These are phyloP conservation scores for Drosophila vallismaia DNA, from an alignment of 2,888 invertebrate genomes.

Conservation along the genomic window DNA sequence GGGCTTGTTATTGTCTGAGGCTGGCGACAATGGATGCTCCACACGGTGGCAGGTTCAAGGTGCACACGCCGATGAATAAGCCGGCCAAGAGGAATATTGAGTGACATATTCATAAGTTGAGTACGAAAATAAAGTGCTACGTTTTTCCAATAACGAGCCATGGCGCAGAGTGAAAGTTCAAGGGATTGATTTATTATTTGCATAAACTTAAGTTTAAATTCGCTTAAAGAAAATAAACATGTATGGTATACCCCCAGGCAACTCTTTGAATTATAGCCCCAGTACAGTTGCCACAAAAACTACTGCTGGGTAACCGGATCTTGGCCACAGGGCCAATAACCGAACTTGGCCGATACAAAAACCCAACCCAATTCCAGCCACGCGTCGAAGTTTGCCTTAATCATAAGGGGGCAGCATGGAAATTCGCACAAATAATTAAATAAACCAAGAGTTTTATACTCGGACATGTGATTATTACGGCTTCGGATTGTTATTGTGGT, in stretches of 20 bases:
- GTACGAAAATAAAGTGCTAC: slow-evolving; percentile 1
- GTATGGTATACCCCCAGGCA: background rate
- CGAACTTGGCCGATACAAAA: background rate
- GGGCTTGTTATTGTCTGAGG: slow-evolving; percentile 54
- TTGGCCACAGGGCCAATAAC: slow-evolving; percentile 32
- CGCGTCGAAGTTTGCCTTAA: slow-evolving; percentile 59
- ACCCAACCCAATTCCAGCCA: slow-evolving; percentile 47
- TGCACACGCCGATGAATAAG: slow-evolving; percentile 33
- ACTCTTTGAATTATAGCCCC: background rate
- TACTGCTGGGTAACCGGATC: slow-evolving; percentile 16
- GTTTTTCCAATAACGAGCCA: background rate
- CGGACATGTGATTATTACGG: slow-evolving; percentile 52
- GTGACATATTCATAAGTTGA: slow-evolving; percentile 10
- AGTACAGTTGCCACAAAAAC: slow-evolving; percentile 50
- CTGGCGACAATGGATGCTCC: slow-evolving; percentile 55
- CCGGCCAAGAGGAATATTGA: slow-evolving; percentile 10
- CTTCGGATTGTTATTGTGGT: slow-evolving; percentile 35
- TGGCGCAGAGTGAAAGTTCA: slow-evolving; percentile 9
- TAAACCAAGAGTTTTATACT: slow-evolving; percentile 45
- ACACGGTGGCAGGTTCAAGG: slow-evolving; percentile 59
- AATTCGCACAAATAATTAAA: slow-evolving; percentile 55
- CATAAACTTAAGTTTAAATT: background rate
- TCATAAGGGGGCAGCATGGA: slow-evolving; percentile 24
- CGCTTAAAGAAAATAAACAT: background rate
- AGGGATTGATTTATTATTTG: background rate